A percentile compares a stretch with the other conserved stretches of the same genome.
These are phyloP conservation scores for Paratilapia polleni DNA, from an alignment of 2,113 vertebrate genomes.

Conservation along the genomic window DNA sequence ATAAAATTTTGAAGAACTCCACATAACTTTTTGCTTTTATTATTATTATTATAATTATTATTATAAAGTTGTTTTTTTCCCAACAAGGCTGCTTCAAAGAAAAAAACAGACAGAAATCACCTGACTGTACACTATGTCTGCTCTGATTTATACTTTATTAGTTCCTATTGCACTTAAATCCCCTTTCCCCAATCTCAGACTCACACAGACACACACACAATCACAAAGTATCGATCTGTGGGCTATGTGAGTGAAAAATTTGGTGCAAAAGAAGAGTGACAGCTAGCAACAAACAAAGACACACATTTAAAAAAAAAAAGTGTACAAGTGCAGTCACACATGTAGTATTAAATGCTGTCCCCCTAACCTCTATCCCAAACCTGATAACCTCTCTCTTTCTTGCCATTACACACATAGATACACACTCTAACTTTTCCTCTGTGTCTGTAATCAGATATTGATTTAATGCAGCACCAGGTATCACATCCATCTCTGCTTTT, in stretches of 20 bases:
- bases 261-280: slow-evolving; percentile 44
- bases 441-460: slow-evolving; percentile 65
- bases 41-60: neutral
- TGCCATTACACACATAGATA: neutral
- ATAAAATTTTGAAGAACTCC: neutral
- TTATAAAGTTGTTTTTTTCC: neutral
- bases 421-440: slow-evolving; percentile 32
- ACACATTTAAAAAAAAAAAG: slow-evolving; percentile 29
- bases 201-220: slow-evolving; percentile 37
- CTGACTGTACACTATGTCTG: slow-evolving; percentile 10
- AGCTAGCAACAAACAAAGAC: slow-evolving; percentile 2
- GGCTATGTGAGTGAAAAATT: slow-evolving; percentile 38
- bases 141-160: slow-evolving; percentile 61
- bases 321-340: slow-evolving; percentile 1
- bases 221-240: slow-evolving; percentile 25
- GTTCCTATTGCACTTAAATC: slow-evolving; percentile 38
- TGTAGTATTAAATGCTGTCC: neutral
- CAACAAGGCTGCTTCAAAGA: neutral
- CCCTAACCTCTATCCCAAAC: neutral
- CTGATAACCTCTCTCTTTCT: neutral
- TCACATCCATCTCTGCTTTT: slow-evolving; percentile 62
- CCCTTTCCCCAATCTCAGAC: slow-evolving; percentile 23
- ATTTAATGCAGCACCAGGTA: slow-evolving; percentile 55
- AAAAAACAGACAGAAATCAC: slow-evolving; percentile 13
- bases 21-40: neutral